A percentile compares a stretch with the other conserved stretches of the same genome.
These are phyloP conservation scores for Bubalus kerabau DNA, from an alignment of 2,113 vertebrate species.

Conservation along the genomic window DNA sequence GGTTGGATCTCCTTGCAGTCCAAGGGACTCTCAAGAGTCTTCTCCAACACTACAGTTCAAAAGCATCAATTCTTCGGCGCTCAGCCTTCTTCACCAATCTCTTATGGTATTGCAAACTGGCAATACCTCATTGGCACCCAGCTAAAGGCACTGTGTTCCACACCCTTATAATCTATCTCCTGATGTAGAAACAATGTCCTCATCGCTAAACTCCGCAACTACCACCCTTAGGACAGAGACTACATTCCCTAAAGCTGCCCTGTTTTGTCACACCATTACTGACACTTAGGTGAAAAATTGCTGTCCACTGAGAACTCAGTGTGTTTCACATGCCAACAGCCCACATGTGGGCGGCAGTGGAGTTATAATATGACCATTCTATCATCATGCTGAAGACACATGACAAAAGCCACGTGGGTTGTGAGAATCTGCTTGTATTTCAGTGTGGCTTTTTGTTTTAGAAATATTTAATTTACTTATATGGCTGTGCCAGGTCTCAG, in stretches of 20 bases:
- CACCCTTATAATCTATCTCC: conserved; percentile 77
- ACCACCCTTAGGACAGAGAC: conserved; percentile 75
- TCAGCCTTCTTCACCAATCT: conserved; percentile 58
- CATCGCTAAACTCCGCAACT: conserved; percentile 78
- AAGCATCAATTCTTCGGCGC: too few relatives aligned
- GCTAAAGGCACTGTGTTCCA: conserved; percentile 7
- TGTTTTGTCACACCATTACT: conserved; percentile 74
- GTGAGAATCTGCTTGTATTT: conserved; percentile 79
- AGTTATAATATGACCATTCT: conserved; percentile 78
- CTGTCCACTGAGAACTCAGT: conserved; percentile 74
- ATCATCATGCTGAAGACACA: conserved; percentile 78
- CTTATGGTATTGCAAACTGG: conserved; percentile 75
- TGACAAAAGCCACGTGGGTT: conserved; percentile 75
- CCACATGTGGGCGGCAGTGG: conserved; percentile 74
- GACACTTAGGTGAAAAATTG: conserved; percentile 75
- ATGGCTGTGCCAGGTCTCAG: neutral
- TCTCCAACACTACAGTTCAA: too few relatives aligned
- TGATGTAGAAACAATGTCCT: conserved; percentile 76
- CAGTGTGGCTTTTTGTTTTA: conserved; percentile 35
- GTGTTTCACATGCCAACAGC: conserved; percentile 78
- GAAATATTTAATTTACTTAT: neutral
- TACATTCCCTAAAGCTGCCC: conserved; percentile 77
- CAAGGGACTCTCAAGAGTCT: too few relatives aligned
- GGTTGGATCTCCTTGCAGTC: too few relatives aligned
- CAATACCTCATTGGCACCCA: conserved; percentile 78